These are phyloP conservation scores for Cryptophagus acutangulus DNA, from an alignment of 2,888 invertebrate genomes.

Conservation along the genomic window DNA sequence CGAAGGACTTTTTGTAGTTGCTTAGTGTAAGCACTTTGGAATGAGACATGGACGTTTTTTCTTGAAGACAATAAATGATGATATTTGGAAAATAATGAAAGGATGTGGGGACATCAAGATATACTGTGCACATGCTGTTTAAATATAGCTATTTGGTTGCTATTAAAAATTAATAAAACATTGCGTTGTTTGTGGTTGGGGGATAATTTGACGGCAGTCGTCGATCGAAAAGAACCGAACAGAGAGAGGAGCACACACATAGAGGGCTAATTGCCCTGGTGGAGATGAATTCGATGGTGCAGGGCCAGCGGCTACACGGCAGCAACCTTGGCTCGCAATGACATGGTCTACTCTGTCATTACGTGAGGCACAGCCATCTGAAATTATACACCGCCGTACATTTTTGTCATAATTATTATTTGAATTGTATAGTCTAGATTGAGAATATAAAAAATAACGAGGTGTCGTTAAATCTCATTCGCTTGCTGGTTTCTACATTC, in stretches of 20 bases:
- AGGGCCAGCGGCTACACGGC: slow-evolving; percentile 38
- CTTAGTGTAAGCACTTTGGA: too few species aligned
- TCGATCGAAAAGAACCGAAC: too few species aligned
- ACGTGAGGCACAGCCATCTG: slow-evolving; percentile 36
- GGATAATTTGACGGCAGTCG: slow-evolving; percentile 7
- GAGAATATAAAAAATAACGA: slow-evolving; percentile 38
- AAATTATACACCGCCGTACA: slow-evolving; percentile 42
- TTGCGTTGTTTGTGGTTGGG: slow-evolving; percentile 6
- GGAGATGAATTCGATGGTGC: slow-evolving; percentile 27
- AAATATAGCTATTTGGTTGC: too few species aligned
- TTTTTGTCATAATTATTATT: slow-evolving; percentile 46
- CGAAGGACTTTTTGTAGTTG: too few species aligned
- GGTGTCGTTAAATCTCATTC: slow-evolving; percentile 33
- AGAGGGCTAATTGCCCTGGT: slow-evolving; percentile 22
- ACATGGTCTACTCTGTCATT: slow-evolving; percentile 43
- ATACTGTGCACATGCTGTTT: too few species aligned
- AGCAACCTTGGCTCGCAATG: slow-evolving; percentile 40
- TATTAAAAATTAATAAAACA: too few species aligned
- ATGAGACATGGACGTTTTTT: too few species aligned
- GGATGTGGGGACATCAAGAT: too few species aligned
- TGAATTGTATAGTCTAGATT: slow-evolving; percentile 40
- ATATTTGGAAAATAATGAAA: too few species aligned
- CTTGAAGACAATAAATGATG: too few species aligned
- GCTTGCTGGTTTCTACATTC: slow-evolving; percentile 11
- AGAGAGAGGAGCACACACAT: too few species aligned